A percentile compares a stretch with the other conserved stretches of the same genome.
phyloP scores from a whole-genome alignment of 2,888 invertebrate species.

The Linnaemya tessellans region DNA sequence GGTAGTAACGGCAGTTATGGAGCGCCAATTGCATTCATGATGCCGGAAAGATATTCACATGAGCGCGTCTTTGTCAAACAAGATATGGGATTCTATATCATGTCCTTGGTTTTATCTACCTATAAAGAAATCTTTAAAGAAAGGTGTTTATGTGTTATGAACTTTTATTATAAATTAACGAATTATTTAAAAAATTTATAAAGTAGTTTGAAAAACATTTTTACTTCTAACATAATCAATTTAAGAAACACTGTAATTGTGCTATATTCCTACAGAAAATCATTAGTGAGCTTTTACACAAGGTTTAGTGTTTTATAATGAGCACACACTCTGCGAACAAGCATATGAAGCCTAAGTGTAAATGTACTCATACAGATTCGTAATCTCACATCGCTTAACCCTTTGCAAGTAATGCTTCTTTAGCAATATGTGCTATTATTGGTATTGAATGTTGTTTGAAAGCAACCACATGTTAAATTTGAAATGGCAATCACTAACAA shows the following conservation, averaged over 20 bases:
- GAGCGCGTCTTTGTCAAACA: background rate
- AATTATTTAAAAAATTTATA: too few relatives aligned
- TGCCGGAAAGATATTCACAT: constrained; percentile 19
- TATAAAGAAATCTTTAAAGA: background rate
- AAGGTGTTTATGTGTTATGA: too few relatives aligned
- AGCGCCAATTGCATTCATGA: constrained; percentile 34
- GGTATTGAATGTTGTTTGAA: constrained; percentile 39
- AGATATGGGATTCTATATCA: background rate
- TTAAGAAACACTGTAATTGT: constrained; percentile 32
- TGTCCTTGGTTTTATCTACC: background rate
- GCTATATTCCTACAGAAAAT: background rate
- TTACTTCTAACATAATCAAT: background rate
- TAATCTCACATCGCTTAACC: constrained; percentile 30
- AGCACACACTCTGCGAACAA: background rate
- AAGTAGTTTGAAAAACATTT: too few relatives aligned
- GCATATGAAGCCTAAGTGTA: background rate
- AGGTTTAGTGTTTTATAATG: constrained; percentile 28
- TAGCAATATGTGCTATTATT: background rate
- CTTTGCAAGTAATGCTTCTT: background rate
- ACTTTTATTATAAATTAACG: too few relatives aligned
- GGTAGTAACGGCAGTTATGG: background rate
- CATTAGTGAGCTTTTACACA: background rate
- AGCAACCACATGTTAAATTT: constrained; percentile 42
- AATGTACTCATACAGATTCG: constrained; percentile 4
- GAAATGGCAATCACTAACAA: constrained; percentile 35